phyloP scores from a whole-genome alignment of 2,888 invertebrate genomes.

The Eristalinus sepulchralis region DNA sequence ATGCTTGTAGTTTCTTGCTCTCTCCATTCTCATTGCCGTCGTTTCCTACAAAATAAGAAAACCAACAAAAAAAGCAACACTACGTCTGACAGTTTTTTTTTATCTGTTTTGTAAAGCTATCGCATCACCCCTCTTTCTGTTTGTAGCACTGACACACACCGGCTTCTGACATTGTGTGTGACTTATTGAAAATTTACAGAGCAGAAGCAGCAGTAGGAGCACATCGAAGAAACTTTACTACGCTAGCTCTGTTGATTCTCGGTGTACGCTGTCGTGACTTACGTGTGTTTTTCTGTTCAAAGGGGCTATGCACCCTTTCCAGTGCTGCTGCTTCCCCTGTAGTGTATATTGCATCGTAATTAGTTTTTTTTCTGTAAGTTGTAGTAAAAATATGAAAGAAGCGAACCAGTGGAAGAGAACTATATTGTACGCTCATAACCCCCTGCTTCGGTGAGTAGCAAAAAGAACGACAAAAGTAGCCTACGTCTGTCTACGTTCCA shows the following conservation, averaged over 20 bases:
- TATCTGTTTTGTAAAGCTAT: conserved; percentile 15
- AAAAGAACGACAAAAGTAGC: background rate
- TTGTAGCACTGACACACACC: background rate
- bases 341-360: conserved; percentile 28
- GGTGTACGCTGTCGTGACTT: background rate
- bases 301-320: conserved; percentile 58
- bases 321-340: background rate
- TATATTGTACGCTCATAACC: background rate
- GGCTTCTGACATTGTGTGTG: conserved; percentile 48
- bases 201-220: conserved; percentile 5
- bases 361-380: conserved; percentile 8
- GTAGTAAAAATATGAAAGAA: conserved; percentile 17
- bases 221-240: conserved; percentile 4
- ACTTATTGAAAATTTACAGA: conserved; percentile 50
- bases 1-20: conserved; percentile 39
- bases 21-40: conserved; percentile 20
- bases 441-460: conserved; percentile 19
- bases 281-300: background rate
- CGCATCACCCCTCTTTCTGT: conserved; percentile 32
- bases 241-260: conserved; percentile 17
- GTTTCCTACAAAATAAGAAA: conserved; percentile 3
- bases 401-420: conserved; percentile 1
- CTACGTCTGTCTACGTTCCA: conserved; percentile 62
- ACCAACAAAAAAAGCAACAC: conserved; percentile 26
- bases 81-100: conserved; percentile 1